Evolutionary conservation across 2,888 invertebrate species (phyloP).

Genomic region (Drosophila mulleri): DNA sequence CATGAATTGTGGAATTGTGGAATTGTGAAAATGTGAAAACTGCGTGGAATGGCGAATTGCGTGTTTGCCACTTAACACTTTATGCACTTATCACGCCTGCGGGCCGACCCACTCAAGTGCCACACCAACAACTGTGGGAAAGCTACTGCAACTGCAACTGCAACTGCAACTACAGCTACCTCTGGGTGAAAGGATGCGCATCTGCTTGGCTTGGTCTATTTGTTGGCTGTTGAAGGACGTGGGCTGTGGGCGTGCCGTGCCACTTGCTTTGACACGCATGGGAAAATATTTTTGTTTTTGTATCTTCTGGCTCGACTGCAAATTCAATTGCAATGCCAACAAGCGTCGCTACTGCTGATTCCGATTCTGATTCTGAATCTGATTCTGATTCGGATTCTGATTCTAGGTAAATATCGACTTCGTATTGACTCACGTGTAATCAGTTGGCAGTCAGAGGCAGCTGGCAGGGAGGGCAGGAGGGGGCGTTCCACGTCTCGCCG

Average conservation of each 20-base stretch:
- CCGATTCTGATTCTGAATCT: background rate
- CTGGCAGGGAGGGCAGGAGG: background rate
- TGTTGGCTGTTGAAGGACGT: constrained; percentile 7
- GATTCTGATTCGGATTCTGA: background rate
- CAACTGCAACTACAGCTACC: background rate
- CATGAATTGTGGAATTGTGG: constrained; percentile 77
- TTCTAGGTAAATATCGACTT: constrained; percentile 44
- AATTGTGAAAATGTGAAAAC: constrained; percentile 38
- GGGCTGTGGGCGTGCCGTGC: constrained; percentile 57
- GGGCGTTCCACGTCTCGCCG: constrained; percentile 3
- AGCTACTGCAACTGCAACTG: constrained; percentile 20
- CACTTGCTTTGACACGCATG: constrained; percentile 53
- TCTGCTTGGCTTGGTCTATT: background rate
- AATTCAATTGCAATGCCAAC: constrained; percentile 45
- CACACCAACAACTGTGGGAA: constrained; percentile 45
- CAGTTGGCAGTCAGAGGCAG: constrained; percentile 8
- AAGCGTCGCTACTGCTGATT: background rate
- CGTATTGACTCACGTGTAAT: constrained; percentile 31
- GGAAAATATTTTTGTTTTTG: constrained; percentile 49
- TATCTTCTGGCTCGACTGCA: constrained; percentile 36
- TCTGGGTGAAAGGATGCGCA: constrained; percentile 68
- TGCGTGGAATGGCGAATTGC: constrained; percentile 52
- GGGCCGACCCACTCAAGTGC: constrained; percentile 47
- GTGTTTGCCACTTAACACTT: constrained; percentile 76
- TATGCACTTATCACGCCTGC: constrained; percentile 56